Base-by-base conservation (phyloP, 2,797 vertebrate species). In the Halcyon chelicuti region DNA sequence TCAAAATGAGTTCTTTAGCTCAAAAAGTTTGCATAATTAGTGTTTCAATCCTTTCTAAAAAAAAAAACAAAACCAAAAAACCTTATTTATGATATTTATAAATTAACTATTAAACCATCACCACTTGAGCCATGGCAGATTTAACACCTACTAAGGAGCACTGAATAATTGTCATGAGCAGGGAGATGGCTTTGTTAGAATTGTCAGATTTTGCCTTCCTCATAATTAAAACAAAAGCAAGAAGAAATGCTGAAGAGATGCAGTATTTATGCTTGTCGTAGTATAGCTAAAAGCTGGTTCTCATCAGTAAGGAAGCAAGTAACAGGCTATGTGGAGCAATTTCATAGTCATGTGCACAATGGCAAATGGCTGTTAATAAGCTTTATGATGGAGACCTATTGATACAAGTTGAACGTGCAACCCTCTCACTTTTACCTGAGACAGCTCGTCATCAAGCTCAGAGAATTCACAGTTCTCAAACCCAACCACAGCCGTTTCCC, bases 311-410 rank as follows among this genome's bases (percentile, higher is more conserved):
- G 19, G 13, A 4, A 67, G 33, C 37, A 67, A 90, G 40, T 29
- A 33, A 67, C 0, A 0, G 42, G 22, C 19, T 7, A 7, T 3
- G 9, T 2, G 3, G 18, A 57, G 13, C 18, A 51, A 63, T 51
- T 72, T 67, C 65, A 67, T 3, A 25, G 31, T 3, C 5, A 1
- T n/a, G 23, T 37, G 67, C 60, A 67, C 35, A 73, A 40, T 3
- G 61, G 6, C 22, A 84, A 75, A 44, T 18, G 29, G 33, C 25
- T 77, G 33, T 49, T 82, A 54, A 60, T 31, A 4, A 71, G 26
- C 31, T 66, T 35, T 84, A 51, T 9, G 42, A 35, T 2, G 12
- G 26, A 88, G 12, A 73, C 2, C 18, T 80, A 17, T 1, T 57
- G 28, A 46, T 68, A 63, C 3, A 10, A 80, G 52, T 5, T 74